A percentile compares a stretch with the other conserved stretches of the same genome.
phyloP scores from a whole-genome alignment of 1,140 invertebrate genomes.

The Zaprionus gabonicus region DNA sequence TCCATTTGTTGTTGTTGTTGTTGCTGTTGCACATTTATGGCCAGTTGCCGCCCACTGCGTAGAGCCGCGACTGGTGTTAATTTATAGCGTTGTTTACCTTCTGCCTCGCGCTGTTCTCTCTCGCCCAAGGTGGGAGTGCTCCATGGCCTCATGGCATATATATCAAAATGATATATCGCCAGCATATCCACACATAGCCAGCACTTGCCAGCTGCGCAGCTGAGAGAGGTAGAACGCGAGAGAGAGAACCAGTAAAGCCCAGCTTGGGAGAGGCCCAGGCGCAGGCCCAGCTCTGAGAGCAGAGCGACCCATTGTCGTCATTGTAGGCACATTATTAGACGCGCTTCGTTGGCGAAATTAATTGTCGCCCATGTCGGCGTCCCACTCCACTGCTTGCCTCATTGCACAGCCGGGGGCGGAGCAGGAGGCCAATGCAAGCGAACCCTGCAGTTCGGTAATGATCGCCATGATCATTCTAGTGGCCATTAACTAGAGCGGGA shows the following conservation, averaged over 20 bases:
- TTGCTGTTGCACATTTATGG: conserved; percentile 52
- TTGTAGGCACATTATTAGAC: conserved; percentile 81
- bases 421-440: conserved; percentile 49
- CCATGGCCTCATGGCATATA: conserved; percentile 49
- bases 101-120: not conserved
- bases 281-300: conserved; percentile 9
- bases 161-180: conserved; percentile 70
- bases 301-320: conserved; percentile 64
- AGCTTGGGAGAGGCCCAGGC: conserved; percentile 27
- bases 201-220: conserved; percentile 66
- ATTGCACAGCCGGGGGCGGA: conserved; percentile 56
- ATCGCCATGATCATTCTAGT: conserved; percentile 55
- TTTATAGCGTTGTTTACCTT: conserved; percentile 55
- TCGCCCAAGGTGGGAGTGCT: conserved; percentile 27
- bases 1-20: conserved; percentile 44
- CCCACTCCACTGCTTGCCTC: conserved; percentile 62
- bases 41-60: conserved; percentile 62
- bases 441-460: conserved; percentile 15
- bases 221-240: not conserved
- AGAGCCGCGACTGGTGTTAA: conserved; percentile 56
- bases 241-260: conserved; percentile 19
- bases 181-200: conserved; percentile 44
- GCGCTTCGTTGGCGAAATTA: conserved; percentile 77
- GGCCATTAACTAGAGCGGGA: conserved; percentile 60
- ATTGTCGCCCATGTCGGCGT: conserved; percentile 63